phyloP scores from a whole-genome alignment of 2,888 invertebrate species.

The Pristionchus exspectatus region DNA sequence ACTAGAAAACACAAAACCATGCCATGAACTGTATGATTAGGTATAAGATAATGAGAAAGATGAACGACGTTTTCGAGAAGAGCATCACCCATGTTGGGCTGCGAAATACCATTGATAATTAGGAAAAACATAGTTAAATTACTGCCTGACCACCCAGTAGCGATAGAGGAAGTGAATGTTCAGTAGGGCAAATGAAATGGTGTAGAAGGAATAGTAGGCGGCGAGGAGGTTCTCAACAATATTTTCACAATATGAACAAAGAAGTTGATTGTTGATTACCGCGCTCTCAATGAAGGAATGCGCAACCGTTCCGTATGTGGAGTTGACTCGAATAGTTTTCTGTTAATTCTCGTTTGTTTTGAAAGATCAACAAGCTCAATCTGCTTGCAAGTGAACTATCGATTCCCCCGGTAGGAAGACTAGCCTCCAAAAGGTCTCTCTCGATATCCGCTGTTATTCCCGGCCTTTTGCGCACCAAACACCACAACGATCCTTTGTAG shows the following conservation, averaged over 20 bases:
- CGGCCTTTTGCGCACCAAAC: too few species aligned
- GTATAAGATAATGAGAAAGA: not conserved
- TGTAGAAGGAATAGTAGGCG: not conserved
- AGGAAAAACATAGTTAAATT: too few species aligned
- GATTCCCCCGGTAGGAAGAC: too few species aligned
- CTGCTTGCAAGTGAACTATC: too few species aligned
- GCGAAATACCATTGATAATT: not conserved
- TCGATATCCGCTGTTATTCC: too few species aligned
- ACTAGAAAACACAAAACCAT: not conserved
- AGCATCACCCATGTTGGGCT: not conserved
- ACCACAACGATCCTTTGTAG: too few species aligned
- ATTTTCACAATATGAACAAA: too few species aligned
- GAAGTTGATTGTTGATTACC: not conserved
- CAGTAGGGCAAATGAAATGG: not conserved
- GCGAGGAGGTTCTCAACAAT: not conserved
- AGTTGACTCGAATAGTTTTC: not conserved
- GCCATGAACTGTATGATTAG: not conserved
- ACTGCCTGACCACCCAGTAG: not conserved
- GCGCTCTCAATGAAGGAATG: not conserved
- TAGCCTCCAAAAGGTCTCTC: too few species aligned
- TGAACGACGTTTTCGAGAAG: not conserved
- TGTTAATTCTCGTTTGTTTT: too few species aligned
- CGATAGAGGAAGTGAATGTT: conserved; percentile 33
- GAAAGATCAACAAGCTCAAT: too few species aligned
- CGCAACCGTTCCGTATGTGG: not conserved